Base-by-base conservation (phyloP, 2,797 vertebrate genomes). In the Epinephelus malabaricus region DNA sequence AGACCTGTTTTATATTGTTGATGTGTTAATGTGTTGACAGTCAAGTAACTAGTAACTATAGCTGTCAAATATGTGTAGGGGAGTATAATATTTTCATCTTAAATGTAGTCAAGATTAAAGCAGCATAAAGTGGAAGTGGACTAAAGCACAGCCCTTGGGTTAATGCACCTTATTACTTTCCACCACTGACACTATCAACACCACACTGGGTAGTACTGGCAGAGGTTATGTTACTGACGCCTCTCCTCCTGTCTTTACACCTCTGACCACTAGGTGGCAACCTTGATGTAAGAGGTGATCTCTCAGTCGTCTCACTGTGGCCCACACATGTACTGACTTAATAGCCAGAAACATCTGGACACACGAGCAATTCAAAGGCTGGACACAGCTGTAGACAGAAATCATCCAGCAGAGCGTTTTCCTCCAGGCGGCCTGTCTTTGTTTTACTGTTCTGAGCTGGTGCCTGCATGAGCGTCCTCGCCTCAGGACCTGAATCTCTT, bases 331-430 rank as follows among this genome's bases (percentile, higher is more conserved):
- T 5, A 60, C 66, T 1, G 15, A 73, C 56, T 83, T 87, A 84
- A 88, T 72, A 62, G 76, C 58, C 78, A 80, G 78, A 84, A 91
- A 88, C 91, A 92, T 92, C 86, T 91, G 91, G 88, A 89, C 84
- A 72, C 71, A 68, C 2, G n/a, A 81, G 77, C 73, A 45, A 83
- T 76, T 87, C 79, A 89, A 89, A 89, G 85, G 88, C 78, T 75
- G 83, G 72, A 77, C 85, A 77, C 89, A 92, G 90, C 89, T 91
- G 89, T 66, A 83, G 86, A 87, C 61, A 80, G 88, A 82, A 84
- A 78, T 56, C 87, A 21, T 88, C 88, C 83, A 40, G 87, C 83
- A 58, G 88, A 78, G 78, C 6, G 21, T 81, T 83, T 78, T 71
- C 78, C 82, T 78, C 69, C 81, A 66, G 88, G 80, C 76, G 23